A percentile compares a stretch with the other conserved stretches of the same genome.
phyloP scores from a whole-genome alignment of 2,113 vertebrate species.

The Cyrtonyx montezumae region DNA sequence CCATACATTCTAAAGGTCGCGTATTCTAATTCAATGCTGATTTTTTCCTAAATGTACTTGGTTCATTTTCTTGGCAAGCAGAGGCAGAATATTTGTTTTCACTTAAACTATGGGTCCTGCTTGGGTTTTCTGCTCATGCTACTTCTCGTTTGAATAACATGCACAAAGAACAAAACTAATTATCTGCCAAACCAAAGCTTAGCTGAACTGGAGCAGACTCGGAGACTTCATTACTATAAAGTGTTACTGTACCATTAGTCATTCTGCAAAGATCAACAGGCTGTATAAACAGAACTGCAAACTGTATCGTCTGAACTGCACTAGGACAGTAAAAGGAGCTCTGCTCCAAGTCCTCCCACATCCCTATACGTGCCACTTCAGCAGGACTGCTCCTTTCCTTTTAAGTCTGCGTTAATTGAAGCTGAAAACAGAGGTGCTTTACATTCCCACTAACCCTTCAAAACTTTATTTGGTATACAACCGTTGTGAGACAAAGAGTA shows the following conservation, averaged over 20 bases:
- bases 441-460: background rate
- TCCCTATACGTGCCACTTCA: background rate
- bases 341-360: background rate
- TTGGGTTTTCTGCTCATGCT: background rate
- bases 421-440: background rate
- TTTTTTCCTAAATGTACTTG: conserved; percentile 4
- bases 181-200: conserved; percentile 32
- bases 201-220: conserved; percentile 21
- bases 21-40: background rate
- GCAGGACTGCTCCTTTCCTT: background rate
- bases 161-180: background rate
- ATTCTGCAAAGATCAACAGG: background rate
- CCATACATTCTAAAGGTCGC: background rate
- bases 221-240: conserved; percentile 10
- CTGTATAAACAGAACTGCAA: background rate
- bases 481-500: background rate
- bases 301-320: background rate
- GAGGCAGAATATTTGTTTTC: background rate
- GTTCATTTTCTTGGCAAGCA: background rate
- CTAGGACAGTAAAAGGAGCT: background rate
- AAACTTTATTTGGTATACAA: background rate
- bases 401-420: background rate
- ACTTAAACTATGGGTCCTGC: background rate
- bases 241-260: background rate
- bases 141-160: background rate